These are phyloP conservation scores for Anoncus sp. DNA, from an alignment of 2,888 invertebrate genomes.

Conservation along the genomic window DNA sequence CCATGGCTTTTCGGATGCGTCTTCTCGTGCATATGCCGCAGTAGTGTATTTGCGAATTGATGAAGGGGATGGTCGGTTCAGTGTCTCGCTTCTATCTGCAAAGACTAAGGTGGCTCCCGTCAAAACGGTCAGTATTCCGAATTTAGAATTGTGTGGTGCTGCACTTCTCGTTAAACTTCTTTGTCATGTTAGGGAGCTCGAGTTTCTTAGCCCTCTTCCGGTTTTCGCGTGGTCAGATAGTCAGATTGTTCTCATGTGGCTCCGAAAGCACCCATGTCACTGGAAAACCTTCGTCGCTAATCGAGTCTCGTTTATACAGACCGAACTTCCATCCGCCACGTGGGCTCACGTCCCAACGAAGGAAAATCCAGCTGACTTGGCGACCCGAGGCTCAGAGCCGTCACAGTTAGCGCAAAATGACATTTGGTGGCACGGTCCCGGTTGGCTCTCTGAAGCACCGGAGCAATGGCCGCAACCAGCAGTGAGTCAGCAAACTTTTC, in stretches of 20 bases:
- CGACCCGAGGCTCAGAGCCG: neutral
- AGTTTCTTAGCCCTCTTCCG: too few relatives aligned
- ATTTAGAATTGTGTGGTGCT: too few relatives aligned
- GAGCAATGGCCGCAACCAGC: neutral
- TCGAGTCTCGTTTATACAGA: slow-evolving; percentile 10
- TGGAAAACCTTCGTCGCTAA: slow-evolving; percentile 14
- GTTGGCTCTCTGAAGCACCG: neutral
- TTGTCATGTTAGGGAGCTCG: too few relatives aligned
- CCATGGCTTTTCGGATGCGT: too few relatives aligned
- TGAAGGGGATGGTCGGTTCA: too few relatives aligned
- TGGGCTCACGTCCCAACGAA: neutral
- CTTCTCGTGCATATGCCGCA: too few relatives aligned
- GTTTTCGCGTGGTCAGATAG: neutral
- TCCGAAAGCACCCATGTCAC: slow-evolving; percentile 23
- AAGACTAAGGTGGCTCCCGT: too few relatives aligned
- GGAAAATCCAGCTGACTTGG: slow-evolving; percentile 9
- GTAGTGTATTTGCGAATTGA: too few relatives aligned
- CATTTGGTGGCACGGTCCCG: slow-evolving; percentile 5
- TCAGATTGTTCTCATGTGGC: slow-evolving; percentile 15
- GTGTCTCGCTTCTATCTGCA: too few relatives aligned
- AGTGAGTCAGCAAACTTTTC: neutral
- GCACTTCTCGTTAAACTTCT: too few relatives aligned
- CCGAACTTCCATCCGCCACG: slow-evolving; percentile 1
- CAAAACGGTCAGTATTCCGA: too few relatives aligned
- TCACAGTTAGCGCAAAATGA: neutral